Base-by-base conservation (phyloP, 2,888 invertebrate genomes). In the Catocala nupta region DNA sequence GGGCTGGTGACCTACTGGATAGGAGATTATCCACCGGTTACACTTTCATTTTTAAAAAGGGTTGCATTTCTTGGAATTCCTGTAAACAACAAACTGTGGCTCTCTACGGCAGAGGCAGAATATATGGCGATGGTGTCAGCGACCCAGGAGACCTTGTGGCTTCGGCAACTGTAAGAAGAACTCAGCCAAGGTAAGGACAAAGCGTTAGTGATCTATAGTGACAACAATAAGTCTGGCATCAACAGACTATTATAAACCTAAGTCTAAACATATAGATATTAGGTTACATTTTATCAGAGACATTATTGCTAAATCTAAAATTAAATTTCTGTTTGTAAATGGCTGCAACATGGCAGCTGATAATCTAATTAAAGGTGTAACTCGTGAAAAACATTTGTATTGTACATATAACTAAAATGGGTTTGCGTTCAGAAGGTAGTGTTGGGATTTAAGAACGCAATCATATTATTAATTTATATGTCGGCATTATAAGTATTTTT, bases 11-110 rank as follows among this genome's bases (percentile, higher is more conserved):
- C 16, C 6, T 33, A 33, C 36, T 58, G 8, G 77, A 78, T 42
- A 43, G 78, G 47, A 59, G 71, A 48, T 78, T 77, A 0, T 77
- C 74, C 55, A 75, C 78, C 0, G 79, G 79, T 5, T 77, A 78
- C 13, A 36, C 59, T 33, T 79, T 78, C 66, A 7, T 16, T 77
- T 73, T 71, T 62, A 76, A 80, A 62, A 65, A 62, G 61, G 79
- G 42, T 4, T 61, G 68, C 8, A 57, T 81, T 33, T 55, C 62
- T 3, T 81, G 81, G 80, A 53, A 56, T 49, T 78, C 78, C 1
- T 52, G 65, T 9, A 71, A 64, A 52, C 72, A 76, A 42, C 67
- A 60, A 25, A 73, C 71, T 2, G 77, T 79, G 2, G 77, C 66
- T 78, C 2, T 81, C 80, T 16, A 74, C 72, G n/a, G n/a, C n/a